Percentiles rank a stretch among this genome's conserved stretches.
Conservation (phyloP, 2,888 invertebrate species). For the Chloroclystis v-ata region DNA sequence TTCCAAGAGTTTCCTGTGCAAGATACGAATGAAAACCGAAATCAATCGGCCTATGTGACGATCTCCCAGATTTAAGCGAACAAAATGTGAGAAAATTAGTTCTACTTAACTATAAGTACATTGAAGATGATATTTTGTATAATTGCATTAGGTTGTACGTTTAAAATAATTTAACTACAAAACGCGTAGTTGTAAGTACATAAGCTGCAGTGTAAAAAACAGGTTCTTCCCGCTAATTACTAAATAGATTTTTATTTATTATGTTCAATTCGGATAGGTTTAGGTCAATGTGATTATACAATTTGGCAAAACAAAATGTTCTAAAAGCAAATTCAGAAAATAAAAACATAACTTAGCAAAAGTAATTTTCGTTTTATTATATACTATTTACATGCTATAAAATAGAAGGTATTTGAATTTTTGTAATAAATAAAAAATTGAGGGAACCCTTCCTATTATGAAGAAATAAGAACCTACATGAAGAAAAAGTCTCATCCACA, state of each 20-base stretch:
- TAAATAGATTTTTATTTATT: constrained; percentile 61
- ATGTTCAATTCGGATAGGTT: constrained; percentile 57
- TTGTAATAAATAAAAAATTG: too few species aligned
- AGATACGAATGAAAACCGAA: neutral
- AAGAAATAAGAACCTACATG: too few species aligned
- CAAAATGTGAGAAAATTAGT: constrained; percentile 64
- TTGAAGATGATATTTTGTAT: constrained; percentile 70
- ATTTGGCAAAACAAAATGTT: constrained; percentile 15
- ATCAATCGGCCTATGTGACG: constrained; percentile 15
- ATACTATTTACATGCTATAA: too few species aligned
- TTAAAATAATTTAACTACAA: constrained; percentile 53
- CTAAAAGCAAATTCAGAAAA: constrained; percentile 53
- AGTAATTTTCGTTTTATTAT: constrained; percentile 18
- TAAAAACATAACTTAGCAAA: constrained; percentile 46
- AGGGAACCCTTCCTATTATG: too few species aligned
- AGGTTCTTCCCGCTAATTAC: constrained; percentile 51
- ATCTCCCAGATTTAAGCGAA: constrained; percentile 45
- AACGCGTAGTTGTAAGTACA: constrained; percentile 51
- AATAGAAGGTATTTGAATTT: too few species aligned
- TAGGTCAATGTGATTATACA: constrained; percentile 47
- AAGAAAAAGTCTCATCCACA: too few species aligned
- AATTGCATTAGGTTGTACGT: constrained; percentile 70
- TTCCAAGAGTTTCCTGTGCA: constrained; percentile 5
- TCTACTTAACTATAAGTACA: constrained; percentile 65
- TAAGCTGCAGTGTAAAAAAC: constrained; percentile 63